phyloP scores from a whole-genome alignment of 2,797 vertebrate genomes.

The Mareca strepera region DNA sequence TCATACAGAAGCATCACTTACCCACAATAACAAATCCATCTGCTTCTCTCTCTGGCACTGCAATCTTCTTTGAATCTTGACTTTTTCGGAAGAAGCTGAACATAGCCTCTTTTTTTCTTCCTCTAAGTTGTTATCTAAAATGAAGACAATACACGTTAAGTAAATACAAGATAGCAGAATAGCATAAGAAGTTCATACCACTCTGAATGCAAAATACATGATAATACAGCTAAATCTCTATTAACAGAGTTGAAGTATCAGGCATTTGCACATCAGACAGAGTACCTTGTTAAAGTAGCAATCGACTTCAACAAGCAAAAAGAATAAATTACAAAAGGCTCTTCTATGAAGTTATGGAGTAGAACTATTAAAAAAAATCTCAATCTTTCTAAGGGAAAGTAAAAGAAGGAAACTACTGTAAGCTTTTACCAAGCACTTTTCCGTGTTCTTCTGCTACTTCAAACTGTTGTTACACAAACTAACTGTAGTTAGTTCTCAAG shows the following conservation, averaged over 20 bases:
- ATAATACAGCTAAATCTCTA: neutral
- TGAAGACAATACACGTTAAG: neutral
- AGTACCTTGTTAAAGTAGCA: neutral
- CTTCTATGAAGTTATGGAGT: neutral
- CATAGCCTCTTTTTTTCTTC: slow-evolving; percentile 76
- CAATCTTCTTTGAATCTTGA: slow-evolving; percentile 84
- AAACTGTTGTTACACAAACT: neutral
- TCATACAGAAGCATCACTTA: slow-evolving; percentile 74
- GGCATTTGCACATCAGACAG: neutral
- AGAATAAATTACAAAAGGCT: neutral
- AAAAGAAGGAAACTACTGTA: neutral
- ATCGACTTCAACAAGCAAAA: neutral
- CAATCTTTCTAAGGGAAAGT: neutral
- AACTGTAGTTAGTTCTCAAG: neutral
- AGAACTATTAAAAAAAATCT: neutral
- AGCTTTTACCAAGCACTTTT: neutral
- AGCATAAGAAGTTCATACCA: neutral
- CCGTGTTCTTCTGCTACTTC: neutral
- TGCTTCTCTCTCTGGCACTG: slow-evolving; percentile 83
- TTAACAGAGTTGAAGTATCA: neutral
- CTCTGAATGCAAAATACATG: neutral
- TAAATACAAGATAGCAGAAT: neutral
- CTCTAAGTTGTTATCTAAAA: slow-evolving; percentile 48
- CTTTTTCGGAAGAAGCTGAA: slow-evolving; percentile 89
- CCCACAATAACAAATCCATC: slow-evolving; percentile 94